Evolutionary conservation across 2,113 vertebrate genomes (phyloP).

Genomic region (Sinosuthora webbiana): DNA sequence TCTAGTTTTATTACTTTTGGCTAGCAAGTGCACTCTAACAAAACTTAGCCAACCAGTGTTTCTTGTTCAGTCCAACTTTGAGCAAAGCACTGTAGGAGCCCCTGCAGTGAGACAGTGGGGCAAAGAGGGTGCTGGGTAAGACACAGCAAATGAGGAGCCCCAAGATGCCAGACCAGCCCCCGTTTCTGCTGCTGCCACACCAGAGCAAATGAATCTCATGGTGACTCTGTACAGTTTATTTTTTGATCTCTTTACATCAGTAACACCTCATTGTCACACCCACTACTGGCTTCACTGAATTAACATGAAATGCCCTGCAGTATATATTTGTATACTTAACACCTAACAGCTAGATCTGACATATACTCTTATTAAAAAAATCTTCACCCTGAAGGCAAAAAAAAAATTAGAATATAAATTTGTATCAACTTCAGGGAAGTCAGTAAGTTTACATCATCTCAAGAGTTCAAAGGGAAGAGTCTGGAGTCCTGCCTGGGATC

Average conservation of each 20-base stretch:
- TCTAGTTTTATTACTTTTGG: not conserved
- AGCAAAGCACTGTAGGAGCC: not conserved
- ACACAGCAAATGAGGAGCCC: not conserved
- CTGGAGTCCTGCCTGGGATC: not conserved
- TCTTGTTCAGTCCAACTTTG: not conserved
- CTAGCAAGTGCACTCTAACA: not conserved
- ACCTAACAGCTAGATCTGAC: not conserved
- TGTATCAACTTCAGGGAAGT: not conserved
- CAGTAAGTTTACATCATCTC: not conserved
- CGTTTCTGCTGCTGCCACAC: not conserved
- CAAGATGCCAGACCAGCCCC: not conserved
- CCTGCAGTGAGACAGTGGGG: accelerated
- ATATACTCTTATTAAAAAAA: not conserved
- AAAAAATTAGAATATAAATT: not conserved
- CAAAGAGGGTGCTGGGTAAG: not conserved
- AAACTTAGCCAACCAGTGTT: not conserved
- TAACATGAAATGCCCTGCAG: not conserved
- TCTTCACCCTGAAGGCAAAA: not conserved
- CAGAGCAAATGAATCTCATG: accelerated
- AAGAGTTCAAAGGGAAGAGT: not conserved
- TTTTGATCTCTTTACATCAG: not conserved
- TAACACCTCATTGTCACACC: not conserved
- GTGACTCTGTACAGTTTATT: not conserved
- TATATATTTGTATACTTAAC: not conserved
- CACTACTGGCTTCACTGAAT: not conserved